Base-by-base conservation (phyloP, 2,113 vertebrate genomes). In the Platysternon megacephalum region DNA sequence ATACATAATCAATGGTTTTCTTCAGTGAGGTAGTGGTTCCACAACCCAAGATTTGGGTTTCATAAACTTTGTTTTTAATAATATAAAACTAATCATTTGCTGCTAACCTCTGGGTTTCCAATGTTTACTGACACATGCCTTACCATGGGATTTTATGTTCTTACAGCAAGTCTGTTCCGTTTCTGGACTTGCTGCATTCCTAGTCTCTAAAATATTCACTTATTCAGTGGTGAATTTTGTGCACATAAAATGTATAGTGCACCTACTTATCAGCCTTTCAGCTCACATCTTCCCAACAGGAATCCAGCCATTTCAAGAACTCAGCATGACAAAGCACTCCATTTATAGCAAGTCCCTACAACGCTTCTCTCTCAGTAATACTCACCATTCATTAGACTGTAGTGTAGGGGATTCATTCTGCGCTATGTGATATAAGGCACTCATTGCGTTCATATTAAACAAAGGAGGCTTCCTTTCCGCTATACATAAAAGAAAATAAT, bases 351-450 rank as follows among this genome's bases (percentile, higher is more conserved):
- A 89, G 86, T 56, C 93, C 92, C 93, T 94, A 2, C 91, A 96
- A 89, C 88, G 87, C 78, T 95, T 94, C 95, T 97, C 86, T 94
- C 84, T 84, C 84, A 79, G 93, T 21, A 92, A 93, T 97, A 98
- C 99, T 99, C 96, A 99, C 99, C 99, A 99, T 99, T 99, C 99
- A 98, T 98, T 99, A 89, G 99, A 99, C 98, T 99, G 99, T 97
- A 99, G 98, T 94, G 98, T 98, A 94, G 99, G 99, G 98, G 99
- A 99, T 98, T 99, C 99, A 98, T 99, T 99, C 99, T 99, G 99
- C 97, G 99, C 99, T 99, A 99, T 99, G 96, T 99, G 99, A 98
- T 99, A 99, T 99, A 99, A 99, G 99, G 99, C 99, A 99, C 99
- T 99, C 99, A 99, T 99, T 98, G 99, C 99, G 98, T 99, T 99